Percentiles rank a stretch among this genome's conserved stretches.
These are phyloP conservation scores for Thymelicus lineola DNA, from an alignment of 2,888 invertebrate genomes.

Conservation along the genomic window DNA sequence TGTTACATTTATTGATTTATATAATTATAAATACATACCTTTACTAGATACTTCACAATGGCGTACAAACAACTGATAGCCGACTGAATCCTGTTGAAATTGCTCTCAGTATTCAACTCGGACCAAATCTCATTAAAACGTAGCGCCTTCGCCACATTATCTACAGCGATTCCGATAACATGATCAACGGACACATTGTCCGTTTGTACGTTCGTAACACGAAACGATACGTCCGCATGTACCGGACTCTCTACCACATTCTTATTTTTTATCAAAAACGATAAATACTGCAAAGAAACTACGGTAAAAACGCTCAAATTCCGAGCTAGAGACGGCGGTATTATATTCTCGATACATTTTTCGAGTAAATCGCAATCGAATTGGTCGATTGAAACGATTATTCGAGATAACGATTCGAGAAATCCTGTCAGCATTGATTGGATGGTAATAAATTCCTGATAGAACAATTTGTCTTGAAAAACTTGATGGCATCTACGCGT, in stretches of 20 bases:
- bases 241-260: slow-evolving; percentile 76
- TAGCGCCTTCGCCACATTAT: slow-evolving; percentile 73
- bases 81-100: slow-evolving; percentile 74
- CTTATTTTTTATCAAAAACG: slow-evolving; percentile 79
- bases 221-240: slow-evolving; percentile 74
- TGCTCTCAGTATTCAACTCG: slow-evolving; percentile 72
- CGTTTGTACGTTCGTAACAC: slow-evolving; percentile 52
- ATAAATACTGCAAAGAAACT: slow-evolving; percentile 76
- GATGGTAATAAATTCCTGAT: slow-evolving; percentile 72
- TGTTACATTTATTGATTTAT: too few relatives aligned
- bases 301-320: slow-evolving; percentile 75
- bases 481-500: slow-evolving; percentile 79
- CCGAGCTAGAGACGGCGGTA: slow-evolving; percentile 64
- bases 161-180: slow-evolving; percentile 65
- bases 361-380: slow-evolving; percentile 74
- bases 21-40: slow-evolving; percentile 60
- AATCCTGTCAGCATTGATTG: slow-evolving; percentile 71
- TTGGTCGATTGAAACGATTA: slow-evolving; percentile 65
- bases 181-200: slow-evolving; percentile 73
- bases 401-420: slow-evolving; percentile 60
- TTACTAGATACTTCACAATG: slow-evolving; percentile 75
- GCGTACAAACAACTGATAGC: slow-evolving; percentile 80
- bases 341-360: slow-evolving; percentile 70
- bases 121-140: slow-evolving; percentile 72
- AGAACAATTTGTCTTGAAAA: slow-evolving; percentile 79